Evolutionary conservation across 1,140 invertebrate species (phyloP).

Genomic region (Pseudomyrmex gracilis): DNA sequence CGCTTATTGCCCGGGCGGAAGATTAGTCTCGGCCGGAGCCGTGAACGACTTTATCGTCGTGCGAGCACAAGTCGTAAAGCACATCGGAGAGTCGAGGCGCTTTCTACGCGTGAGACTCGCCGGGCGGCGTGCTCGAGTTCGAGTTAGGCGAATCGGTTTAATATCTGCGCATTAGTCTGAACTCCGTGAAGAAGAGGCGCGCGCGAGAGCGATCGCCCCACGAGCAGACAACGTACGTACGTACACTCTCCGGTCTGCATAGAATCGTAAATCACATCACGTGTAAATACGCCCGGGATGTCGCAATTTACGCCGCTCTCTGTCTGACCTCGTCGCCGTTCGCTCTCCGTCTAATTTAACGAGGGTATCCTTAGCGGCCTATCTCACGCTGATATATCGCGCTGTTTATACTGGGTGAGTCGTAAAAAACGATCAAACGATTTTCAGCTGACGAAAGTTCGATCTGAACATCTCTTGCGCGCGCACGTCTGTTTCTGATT

Average conservation of each 20-base stretch:
- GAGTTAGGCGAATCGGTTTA: constrained; percentile 50
- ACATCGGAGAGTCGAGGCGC: constrained; percentile 33
- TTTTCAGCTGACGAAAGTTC: neutral
- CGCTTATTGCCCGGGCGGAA: constrained; percentile 4
- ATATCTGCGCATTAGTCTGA: constrained; percentile 54
- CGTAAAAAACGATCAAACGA: neutral
- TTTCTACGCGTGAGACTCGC: constrained; percentile 35
- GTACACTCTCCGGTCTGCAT: constrained; percentile 4
- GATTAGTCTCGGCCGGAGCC: constrained; percentile 52
- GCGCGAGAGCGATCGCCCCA: constrained; percentile 20
- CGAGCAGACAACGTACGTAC: neutral
- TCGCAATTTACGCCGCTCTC: constrained; percentile 31
- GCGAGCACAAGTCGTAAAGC: constrained; percentile 50
- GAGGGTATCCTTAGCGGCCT: constrained; percentile 18
- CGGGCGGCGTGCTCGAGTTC: constrained; percentile 21
- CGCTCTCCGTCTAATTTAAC: constrained; percentile 42
- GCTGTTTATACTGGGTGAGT: constrained; percentile 1
- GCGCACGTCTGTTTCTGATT: no score
- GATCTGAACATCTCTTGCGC: no score
- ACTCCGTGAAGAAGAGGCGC: constrained; percentile 40
- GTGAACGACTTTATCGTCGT: constrained; percentile 59
- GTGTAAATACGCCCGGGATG: constrained; percentile 39
- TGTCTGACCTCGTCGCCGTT: constrained; percentile 26
- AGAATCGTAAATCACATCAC: constrained; percentile 53
- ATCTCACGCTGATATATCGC: constrained; percentile 22